phyloP scores from a whole-genome alignment of 1,140 invertebrate genomes.

The Sipha flava region DNA sequence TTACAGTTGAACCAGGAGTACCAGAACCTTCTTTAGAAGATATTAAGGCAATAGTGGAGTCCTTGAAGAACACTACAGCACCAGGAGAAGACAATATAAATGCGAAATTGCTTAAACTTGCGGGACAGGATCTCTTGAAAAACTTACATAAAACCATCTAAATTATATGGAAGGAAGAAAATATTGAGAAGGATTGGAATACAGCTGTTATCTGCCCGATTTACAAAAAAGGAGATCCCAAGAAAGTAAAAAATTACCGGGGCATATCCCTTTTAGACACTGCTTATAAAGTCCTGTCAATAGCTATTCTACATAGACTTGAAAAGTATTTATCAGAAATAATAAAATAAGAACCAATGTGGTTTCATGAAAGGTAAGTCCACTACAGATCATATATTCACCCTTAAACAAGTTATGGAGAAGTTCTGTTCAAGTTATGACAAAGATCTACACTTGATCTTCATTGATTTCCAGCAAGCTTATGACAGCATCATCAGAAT shows the following conservation, averaged over 20 bases:
- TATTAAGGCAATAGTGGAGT: not conserved
- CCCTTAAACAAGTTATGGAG: not conserved
- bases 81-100: conserved; percentile 37
- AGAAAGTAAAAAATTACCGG: conserved; percentile 30
- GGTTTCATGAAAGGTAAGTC: conserved; percentile 32
- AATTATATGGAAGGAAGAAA: conserved; percentile 8
- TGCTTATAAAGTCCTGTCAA: conserved; percentile 17
- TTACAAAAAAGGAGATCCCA: too few relatives aligned
- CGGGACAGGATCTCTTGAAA: not conserved
- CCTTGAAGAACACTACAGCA: conserved; percentile 37
- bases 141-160: not conserved
- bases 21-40: conserved; percentile 22
- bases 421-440: too few relatives aligned
- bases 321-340: conserved; percentile 30
- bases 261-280: conserved; percentile 33
- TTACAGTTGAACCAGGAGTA: not conserved
- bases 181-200: not conserved
- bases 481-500: conserved; percentile 23
- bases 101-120: conserved; percentile 36
- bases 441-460: conserved; percentile 47
- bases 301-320: too few relatives aligned
- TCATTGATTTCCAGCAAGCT: too few relatives aligned
- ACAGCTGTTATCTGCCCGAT: conserved; percentile 5
- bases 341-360: conserved; percentile 28
- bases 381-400: conserved; percentile 27